Base-by-base conservation (phyloP, 2,113 vertebrate species). In the Centrocercus urophasianus region DNA sequence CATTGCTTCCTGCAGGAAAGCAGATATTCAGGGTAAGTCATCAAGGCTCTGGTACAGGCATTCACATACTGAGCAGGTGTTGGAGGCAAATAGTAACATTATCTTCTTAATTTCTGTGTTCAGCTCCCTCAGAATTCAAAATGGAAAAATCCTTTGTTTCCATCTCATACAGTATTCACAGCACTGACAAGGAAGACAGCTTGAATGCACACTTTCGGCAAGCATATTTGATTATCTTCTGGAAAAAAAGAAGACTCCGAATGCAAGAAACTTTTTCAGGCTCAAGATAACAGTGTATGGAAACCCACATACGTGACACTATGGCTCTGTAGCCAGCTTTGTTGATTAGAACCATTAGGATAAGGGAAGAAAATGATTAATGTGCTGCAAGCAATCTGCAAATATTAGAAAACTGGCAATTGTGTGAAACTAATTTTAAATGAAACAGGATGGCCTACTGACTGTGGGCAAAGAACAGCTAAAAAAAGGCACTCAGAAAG, bases 331-430 rank as follows among this genome's bases (percentile, higher is more conserved):
- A 69, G 54, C 52, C 48, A 76, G 45, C 90, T 94, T 27, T 59
- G 36, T 73, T 89, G 48, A 93, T 94, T 70, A 85, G 70, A 81
- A 57, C 75, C 66, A 85, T 93, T 70, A 94, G 48, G 40, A 79
- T 76, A 87, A 0, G 6, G 70, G 40, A 91, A 89, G 67, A 87
- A 76, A 92, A 94, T 30, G 70, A 71, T 87, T 70, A 70, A 71
- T 27, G 84, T 77, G 67, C 71, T 92, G 67, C 85, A 93, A 89
- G 78, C 50, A 60, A 47, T 67, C 72, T 83, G 78, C 71, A 89
- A 95, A 92, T 59, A 52, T 89, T 80, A 91, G 74, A 84, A 94
- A 95, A 94, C 63, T 43, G 66, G 64, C 84, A 83, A 80, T 63
- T 42, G 66, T 34, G 59, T 25, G 38, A 70, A 94, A 87, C 40